Base-by-base conservation (phyloP, 2,797 vertebrate species). In the Rhadinocentrus ornatus region DNA sequence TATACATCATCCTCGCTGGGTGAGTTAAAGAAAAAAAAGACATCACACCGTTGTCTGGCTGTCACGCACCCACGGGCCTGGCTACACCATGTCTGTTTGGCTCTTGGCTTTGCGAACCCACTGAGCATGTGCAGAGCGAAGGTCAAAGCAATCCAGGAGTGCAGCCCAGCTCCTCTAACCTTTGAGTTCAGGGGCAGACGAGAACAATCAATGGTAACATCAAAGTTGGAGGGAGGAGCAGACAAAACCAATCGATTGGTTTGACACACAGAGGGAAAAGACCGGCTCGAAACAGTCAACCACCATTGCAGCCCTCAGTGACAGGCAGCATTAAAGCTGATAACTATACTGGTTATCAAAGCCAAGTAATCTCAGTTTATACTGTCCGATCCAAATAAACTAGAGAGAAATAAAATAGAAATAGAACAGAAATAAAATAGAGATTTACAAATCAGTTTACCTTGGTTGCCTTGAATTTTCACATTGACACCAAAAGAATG, bases 91-190 rank as follows among this genome's bases (percentile, higher is more conserved):
- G 81, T 80, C 67, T 84, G 84, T 80, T 92, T 92, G 89, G 90
- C 84, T 89, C 85, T 69, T 76, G 83, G 90, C 84, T 83, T 71
- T 29, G 82, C 79, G 56, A 86, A 71, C 81, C 84, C 83, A 93
- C 86, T 88, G 90, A 89, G 91, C 88, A 92, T 90, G 90, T 91
- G 89, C 89, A 82, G 86, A 89, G 77, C 83, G 83, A 93, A 94
- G 93, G 92, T 93, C 89, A 93, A 93, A 91, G 88, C 89, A 92
- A 93, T 92, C 89, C 87, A 91, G 87, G 90, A 92, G 86, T 87
- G 84, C 80, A 86, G 89, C 87, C 77, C 82, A 60, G 85, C 90
- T 93, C 76, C 71, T 90, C 87, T 91, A 92, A 92, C 93, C 90
- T 93, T 86, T 89, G 90, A 93, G 91, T 93, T 92, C 88, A 86